Percentiles rank a stretch among this genome's conserved stretches.
Evolutionary conservation across 2,888 invertebrate genomes (phyloP).

Genomic region (Notodonta ziczac): DNA sequence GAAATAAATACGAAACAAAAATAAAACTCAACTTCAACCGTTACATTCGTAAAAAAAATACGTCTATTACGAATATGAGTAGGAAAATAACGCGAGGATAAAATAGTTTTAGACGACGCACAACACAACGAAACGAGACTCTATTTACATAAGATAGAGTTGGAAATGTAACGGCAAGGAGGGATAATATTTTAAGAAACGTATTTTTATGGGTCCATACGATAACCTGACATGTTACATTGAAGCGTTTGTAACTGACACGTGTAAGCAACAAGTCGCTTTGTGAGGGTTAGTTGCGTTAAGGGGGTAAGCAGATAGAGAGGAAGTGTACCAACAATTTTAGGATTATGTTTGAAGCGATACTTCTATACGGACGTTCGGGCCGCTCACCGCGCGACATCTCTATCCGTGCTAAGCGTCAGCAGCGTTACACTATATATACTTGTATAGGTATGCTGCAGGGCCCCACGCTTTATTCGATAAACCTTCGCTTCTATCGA

Average conservation of each 20-base stretch:
- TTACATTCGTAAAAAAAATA: constrained; percentile 21
- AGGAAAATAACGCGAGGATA: constrained; percentile 50
- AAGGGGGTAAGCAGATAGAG: background rate
- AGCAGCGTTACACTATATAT: too few relatives aligned
- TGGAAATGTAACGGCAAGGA: constrained; percentile 8
- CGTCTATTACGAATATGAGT: constrained; percentile 45
- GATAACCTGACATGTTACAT: constrained; percentile 38
- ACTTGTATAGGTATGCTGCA: too few relatives aligned
- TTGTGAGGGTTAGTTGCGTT: constrained; percentile 1
- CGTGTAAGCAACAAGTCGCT: constrained; percentile 40
- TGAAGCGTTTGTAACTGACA: constrained; percentile 35
- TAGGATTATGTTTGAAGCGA: too few relatives aligned
- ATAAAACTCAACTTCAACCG: constrained; percentile 1
- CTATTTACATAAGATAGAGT: constrained; percentile 14
- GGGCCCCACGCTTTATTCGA: too few relatives aligned
- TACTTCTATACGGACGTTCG: too few relatives aligned
- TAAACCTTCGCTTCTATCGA: too few relatives aligned
- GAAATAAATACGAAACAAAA: background rate
- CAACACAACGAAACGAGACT: constrained; percentile 18
- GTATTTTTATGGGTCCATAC: constrained; percentile 40
- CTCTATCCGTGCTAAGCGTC: too few relatives aligned
- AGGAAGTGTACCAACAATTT: background rate
- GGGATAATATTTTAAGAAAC: constrained; percentile 39
- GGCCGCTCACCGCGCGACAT: too few relatives aligned
- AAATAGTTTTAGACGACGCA: constrained; percentile 30